Evolutionary conservation across 2,888 invertebrate species (phyloP).

Genomic region (Lithosia quadra): DNA sequence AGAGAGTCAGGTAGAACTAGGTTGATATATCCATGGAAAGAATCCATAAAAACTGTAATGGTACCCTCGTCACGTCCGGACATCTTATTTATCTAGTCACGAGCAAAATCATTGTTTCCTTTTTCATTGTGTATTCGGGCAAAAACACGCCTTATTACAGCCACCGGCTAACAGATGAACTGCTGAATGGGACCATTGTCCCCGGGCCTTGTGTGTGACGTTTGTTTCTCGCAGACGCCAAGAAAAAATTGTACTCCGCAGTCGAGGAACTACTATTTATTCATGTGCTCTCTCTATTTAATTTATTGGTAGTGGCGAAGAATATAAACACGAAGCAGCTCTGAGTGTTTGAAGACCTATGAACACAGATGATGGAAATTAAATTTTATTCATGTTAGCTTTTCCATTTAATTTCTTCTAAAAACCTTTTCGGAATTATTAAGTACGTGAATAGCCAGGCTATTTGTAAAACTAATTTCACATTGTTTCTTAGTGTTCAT

Average conservation of each 20-base stretch:
- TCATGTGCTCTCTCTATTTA: constrained; percentile 59
- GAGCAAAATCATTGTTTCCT: constrained; percentile 84
- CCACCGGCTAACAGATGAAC: constrained; percentile 78
- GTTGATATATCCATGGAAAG: constrained; percentile 70
- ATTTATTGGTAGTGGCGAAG: constrained; percentile 38
- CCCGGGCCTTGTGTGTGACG: constrained; percentile 74
- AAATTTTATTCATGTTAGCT: not conserved
- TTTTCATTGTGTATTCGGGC: constrained; percentile 72
- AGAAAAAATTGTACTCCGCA: constrained; percentile 57
- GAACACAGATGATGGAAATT: not conserved
- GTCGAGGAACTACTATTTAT: constrained; percentile 62
- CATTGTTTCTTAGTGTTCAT: too few species aligned
- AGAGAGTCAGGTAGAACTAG: constrained; percentile 73
- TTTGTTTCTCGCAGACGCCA: constrained; percentile 64
- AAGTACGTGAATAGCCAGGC: not conserved
- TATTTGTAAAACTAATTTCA: too few species aligned
- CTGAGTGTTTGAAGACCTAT: not conserved
- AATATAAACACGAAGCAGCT: constrained; percentile 4
- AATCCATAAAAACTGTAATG: constrained; percentile 83
- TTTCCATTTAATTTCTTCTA: not conserved
- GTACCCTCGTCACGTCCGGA: constrained; percentile 83
- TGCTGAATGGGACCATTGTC: constrained; percentile 74
- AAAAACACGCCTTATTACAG: constrained; percentile 82
- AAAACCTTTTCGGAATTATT: not conserved
- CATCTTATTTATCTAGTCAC: constrained; percentile 86